These are phyloP conservation scores for Blennius ocellaris DNA, from an alignment of 2,113 vertebrate genomes.

Conservation along the genomic window DNA sequence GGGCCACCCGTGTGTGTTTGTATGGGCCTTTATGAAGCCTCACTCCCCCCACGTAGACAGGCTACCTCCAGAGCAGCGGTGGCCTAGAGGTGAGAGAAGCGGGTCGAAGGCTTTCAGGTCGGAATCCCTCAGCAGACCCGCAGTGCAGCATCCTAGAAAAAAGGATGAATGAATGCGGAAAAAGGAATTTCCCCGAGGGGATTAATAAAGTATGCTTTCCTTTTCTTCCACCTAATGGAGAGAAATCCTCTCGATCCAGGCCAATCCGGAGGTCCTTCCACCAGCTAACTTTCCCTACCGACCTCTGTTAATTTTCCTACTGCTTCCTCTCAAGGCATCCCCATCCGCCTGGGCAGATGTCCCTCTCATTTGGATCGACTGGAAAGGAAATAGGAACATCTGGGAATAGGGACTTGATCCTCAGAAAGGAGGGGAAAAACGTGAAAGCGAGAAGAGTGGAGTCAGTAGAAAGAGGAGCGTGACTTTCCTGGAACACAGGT, in stretches of 20 bases:
- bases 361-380: constrained; percentile 73
- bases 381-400: constrained; percentile 76
- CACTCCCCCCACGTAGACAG: constrained; percentile 11
- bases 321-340: constrained; percentile 63
- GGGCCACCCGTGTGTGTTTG: constrained; percentile 41
- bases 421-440: constrained; percentile 40
- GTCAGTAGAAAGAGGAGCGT: constrained; percentile 41
- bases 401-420: constrained; percentile 68
- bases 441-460: constrained; percentile 40
- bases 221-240: no score
- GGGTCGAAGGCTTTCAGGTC: no score
- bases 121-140: no score
- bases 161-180: no score
- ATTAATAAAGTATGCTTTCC: no score
- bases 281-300: constrained; percentile 62
- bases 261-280: constrained; percentile 55
- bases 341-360: constrained; percentile 69
- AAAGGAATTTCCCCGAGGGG: no score
- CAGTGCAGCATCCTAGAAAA: no score
- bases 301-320: constrained; percentile 70
- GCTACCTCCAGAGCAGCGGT: not conserved
- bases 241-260: constrained; percentile 18
- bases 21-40: constrained; percentile 6
- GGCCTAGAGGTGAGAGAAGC: not conserved
- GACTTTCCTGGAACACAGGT: no score